These are phyloP conservation scores for Otolemur crassicaudatus DNA, from an alignment of 2,797 vertebrate species.

Conservation along the genomic window DNA sequence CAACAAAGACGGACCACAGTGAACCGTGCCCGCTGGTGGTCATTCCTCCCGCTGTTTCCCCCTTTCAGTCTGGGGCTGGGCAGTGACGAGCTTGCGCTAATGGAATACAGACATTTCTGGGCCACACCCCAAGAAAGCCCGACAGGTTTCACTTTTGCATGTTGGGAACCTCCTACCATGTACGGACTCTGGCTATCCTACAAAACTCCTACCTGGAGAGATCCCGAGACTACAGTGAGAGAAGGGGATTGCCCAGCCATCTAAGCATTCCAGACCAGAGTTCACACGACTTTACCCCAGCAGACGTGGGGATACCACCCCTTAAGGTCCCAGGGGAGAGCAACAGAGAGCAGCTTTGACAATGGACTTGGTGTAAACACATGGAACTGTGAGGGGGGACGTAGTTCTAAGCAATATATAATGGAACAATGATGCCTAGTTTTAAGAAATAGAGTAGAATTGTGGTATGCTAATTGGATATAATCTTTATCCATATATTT, in stretches of 20 bases:
- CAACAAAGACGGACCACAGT: not conserved
- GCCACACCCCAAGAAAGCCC: not conserved
- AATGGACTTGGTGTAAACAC: not conserved
- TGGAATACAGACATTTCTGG: not conserved
- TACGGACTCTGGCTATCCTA: not conserved
- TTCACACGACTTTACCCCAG: not conserved
- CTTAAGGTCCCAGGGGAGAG: not conserved
- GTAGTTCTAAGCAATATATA: not conserved
- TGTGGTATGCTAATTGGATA: not conserved
- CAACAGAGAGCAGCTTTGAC: not conserved
- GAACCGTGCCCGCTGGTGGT: not conserved
- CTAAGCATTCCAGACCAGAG: not conserved
- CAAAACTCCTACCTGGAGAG: not conserved
- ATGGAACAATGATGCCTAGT: not conserved
- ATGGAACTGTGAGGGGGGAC: not conserved
- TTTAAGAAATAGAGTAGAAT: slow-evolving; percentile 6
- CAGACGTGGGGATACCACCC: not conserved
- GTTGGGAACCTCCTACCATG: not conserved
- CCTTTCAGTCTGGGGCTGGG: not conserved
- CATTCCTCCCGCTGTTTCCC: not conserved
- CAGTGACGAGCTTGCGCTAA: not conserved
- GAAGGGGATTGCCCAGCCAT: not conserved
- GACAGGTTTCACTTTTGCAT: not conserved
- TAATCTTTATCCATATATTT: not conserved
- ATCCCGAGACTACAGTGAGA: not conserved